Evolutionary conservation across 1,140 invertebrate species (phyloP).

Genomic region (Drosophila ficusphila): DNA sequence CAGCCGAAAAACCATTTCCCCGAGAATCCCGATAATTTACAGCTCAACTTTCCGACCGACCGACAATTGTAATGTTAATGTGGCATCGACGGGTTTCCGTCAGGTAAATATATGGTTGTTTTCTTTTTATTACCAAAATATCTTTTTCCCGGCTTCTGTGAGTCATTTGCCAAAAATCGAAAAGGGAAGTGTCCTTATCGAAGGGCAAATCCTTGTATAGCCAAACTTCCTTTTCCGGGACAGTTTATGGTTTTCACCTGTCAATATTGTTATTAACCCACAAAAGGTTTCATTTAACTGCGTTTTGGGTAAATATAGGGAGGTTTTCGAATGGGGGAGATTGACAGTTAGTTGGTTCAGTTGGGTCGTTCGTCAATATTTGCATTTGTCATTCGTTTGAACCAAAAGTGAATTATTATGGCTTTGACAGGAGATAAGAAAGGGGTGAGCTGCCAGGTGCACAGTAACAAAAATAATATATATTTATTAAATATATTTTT

Average conservation of each 20-base stretch:
- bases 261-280: constrained; percentile 52
- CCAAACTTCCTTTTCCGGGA: constrained; percentile 32
- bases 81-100: constrained; percentile 17
- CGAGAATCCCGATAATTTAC: constrained; percentile 60
- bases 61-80: constrained; percentile 70
- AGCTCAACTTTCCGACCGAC: constrained; percentile 31
- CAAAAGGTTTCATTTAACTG: constrained; percentile 60
- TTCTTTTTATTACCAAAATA: constrained; percentile 32
- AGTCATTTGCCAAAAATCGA: constrained; percentile 38
- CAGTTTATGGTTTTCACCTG: constrained; percentile 68
- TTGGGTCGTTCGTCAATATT: constrained; percentile 54
- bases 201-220: constrained; percentile 26
- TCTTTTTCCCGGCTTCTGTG: constrained; percentile 22
- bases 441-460: neutral
- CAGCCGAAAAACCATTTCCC: constrained; percentile 23
- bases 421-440: constrained; percentile 26
- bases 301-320: constrained; percentile 11
- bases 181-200: constrained; percentile 47
- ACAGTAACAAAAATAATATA: neutral
- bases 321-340: constrained; percentile 9
- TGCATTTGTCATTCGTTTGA: constrained; percentile 32
- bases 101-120: constrained; percentile 34
- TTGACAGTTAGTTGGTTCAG: constrained; percentile 40
- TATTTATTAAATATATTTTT: no score
- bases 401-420: constrained; percentile 46